phyloP scores from a whole-genome alignment of 1,140 invertebrate genomes.

The Drosophila rufa region DNA sequence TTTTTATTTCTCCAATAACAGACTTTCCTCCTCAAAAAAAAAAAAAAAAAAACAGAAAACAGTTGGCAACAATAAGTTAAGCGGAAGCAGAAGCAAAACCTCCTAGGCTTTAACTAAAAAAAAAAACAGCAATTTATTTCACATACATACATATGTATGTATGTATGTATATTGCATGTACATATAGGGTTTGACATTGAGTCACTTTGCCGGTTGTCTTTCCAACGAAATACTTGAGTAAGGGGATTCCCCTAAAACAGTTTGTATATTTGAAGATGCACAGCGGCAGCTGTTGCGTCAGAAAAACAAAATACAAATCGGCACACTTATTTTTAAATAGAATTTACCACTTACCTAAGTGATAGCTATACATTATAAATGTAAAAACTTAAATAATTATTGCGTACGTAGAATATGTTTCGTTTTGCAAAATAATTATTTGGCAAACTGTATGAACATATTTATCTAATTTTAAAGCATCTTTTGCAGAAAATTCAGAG shows the following conservation, averaged over 20 bases:
- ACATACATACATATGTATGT: neutral
- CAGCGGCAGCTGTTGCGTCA: neutral
- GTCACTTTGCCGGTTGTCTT: conserved; percentile 4
- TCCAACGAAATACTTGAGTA: too few species aligned
- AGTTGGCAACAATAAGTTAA: conserved; percentile 33
- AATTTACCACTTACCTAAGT: too few species aligned
- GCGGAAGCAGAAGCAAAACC: conserved; percentile 4
- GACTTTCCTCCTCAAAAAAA: neutral
- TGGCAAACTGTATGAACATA: too few species aligned
- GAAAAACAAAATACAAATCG: neutral
- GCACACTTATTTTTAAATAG: neutral
- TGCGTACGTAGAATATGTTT: too few species aligned
- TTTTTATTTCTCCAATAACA: neutral
- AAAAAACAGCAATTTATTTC: neutral
- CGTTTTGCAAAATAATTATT: too few species aligned
- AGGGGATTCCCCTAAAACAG: conserved; percentile 4
- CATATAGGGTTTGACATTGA: neutral
- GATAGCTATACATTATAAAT: too few species aligned
- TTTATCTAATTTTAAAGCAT: too few species aligned
- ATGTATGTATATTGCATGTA: neutral
- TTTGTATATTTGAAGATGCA: too few species aligned
- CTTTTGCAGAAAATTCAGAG: too few species aligned
- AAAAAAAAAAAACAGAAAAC: neutral
- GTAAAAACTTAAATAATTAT: too few species aligned
- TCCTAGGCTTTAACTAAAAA: neutral